Percentiles rank a stretch among this genome's conserved stretches.
Conservation (phyloP, 2,797 vertebrate genomes). For the Clarias platycephalus region DNA sequence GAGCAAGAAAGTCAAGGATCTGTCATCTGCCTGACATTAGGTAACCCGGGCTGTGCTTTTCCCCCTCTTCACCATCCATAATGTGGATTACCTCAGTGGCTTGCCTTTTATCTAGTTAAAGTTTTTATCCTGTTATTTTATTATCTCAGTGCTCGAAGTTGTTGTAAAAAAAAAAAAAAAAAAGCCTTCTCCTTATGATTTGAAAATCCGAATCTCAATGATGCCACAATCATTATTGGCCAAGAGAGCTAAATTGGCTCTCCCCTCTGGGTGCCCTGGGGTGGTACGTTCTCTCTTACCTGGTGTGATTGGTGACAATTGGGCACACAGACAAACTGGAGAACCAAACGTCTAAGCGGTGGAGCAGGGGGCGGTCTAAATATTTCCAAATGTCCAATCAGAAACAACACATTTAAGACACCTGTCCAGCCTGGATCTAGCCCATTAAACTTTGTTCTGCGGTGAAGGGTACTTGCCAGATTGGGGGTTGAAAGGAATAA, state of each 20-base stretch:
- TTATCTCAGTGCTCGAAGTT: background rate
- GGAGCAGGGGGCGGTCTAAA: background rate
- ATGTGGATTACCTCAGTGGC: conserved; percentile 32
- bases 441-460: background rate
- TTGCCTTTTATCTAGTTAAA: conserved; percentile 25
- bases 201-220: background rate
- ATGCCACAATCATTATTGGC: background rate
- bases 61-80: conserved; percentile 24
- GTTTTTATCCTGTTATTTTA: background rate
- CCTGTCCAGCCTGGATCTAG: background rate
- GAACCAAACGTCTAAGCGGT: background rate
- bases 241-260: background rate
- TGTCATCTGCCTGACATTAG: conserved; percentile 92
- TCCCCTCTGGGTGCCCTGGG: background rate
- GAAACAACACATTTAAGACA: background rate
- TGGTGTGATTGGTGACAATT: background rate
- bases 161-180: background rate
- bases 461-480: background rate
- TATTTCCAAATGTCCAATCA: background rate
- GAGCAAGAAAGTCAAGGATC: conserved; percentile 85
- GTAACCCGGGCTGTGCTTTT: conserved; percentile 64
- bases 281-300: background rate
- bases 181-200: background rate
- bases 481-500: background rate
- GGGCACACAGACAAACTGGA: background rate